Conservation (phyloP, 2,113 vertebrate genomes). For the Solea solea region DNA sequence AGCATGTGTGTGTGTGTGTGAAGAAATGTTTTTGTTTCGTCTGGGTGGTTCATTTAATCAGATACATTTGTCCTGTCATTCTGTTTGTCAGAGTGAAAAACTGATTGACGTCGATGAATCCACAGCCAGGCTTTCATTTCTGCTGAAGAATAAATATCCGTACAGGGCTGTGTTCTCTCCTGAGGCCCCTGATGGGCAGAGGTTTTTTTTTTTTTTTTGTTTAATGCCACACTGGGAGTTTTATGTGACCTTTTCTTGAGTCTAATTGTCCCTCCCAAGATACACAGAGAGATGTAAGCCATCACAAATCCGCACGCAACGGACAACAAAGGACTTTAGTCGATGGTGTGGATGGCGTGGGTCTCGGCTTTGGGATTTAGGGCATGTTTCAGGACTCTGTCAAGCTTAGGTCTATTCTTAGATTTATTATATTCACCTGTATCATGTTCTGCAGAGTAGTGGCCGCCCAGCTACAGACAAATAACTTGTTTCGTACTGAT, state of each 20-base stretch:
- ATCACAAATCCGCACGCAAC: conserved; percentile 42
- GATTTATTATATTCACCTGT: conserved; percentile 43
- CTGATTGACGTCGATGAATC: conserved; percentile 14
- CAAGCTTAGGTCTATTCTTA: conserved; percentile 47
- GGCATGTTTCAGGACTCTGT: conserved; percentile 34
- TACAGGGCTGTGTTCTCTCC: conserved; percentile 39
- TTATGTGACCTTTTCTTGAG: conserved; percentile 32
- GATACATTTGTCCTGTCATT: conserved; percentile 30
- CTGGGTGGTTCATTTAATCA: conserved; percentile 39
- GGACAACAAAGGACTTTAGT: conserved; percentile 51
- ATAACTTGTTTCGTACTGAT: not conserved
- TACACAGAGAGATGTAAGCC: conserved; percentile 37
- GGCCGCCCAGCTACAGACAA: not conserved
- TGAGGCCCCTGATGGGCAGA: conserved; percentile 27
- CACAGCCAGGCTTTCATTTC: conserved; percentile 18
- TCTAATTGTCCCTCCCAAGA: conserved; percentile 39
- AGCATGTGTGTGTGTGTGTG: conserved; percentile 12
- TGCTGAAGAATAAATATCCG: not conserved
- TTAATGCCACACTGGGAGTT: conserved; percentile 19
- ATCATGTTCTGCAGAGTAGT: not conserved
- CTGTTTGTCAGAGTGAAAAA: conserved; percentile 43
- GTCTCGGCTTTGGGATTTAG: conserved; percentile 67
- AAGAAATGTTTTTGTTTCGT: conserved; percentile 37
- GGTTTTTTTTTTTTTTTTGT: conserved; percentile 31
- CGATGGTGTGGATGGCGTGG: conserved; percentile 37